A percentile compares a stretch with the other conserved stretches of the same genome.
Conservation (phyloP, 2,797 vertebrate species). For the Aulostomus chinensis region DNA sequence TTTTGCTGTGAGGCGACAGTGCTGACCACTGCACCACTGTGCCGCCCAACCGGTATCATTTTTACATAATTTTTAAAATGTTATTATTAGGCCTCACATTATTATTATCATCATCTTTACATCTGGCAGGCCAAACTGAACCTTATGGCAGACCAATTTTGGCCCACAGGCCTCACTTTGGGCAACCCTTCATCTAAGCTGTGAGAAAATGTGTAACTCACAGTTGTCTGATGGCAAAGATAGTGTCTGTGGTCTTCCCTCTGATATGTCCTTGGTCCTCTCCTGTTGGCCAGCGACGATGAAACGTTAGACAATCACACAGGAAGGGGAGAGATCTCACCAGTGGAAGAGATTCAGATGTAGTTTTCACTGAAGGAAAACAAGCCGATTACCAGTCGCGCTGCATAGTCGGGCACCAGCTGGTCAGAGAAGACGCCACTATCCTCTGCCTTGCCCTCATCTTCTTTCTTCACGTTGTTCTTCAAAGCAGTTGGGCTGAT, state of each 20-base stretch:
- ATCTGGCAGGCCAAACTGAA: too few species aligned
- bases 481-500: conserved; percentile 59
- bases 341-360: conserved; percentile 8
- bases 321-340: conserved; percentile 3
- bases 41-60: too few species aligned
- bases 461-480: conserved; percentile 64
- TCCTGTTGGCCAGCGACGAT: conserved; percentile 57
- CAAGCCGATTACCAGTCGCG: conserved; percentile 61
- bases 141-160: too few species aligned
- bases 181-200: too few species aligned
- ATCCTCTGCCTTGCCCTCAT: conserved; percentile 66
- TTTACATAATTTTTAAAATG: too few species aligned
- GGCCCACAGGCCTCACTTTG: too few species aligned
- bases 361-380: conserved; percentile 4
- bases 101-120: too few species aligned
- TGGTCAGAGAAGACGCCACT: conserved; percentile 68
- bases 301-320: conserved; percentile 14
- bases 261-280: conserved; percentile 56
- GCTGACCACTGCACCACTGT: too few species aligned
- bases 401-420: conserved; percentile 72
- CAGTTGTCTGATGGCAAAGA: conserved; percentile 62
- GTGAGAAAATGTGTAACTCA: conserved; percentile 51
- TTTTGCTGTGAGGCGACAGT: too few species aligned
- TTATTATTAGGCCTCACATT: too few species aligned
- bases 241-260: conserved; percentile 52